Conservation (phyloP, 2,113 vertebrate species). For the Tamias sibiricus region DNA sequence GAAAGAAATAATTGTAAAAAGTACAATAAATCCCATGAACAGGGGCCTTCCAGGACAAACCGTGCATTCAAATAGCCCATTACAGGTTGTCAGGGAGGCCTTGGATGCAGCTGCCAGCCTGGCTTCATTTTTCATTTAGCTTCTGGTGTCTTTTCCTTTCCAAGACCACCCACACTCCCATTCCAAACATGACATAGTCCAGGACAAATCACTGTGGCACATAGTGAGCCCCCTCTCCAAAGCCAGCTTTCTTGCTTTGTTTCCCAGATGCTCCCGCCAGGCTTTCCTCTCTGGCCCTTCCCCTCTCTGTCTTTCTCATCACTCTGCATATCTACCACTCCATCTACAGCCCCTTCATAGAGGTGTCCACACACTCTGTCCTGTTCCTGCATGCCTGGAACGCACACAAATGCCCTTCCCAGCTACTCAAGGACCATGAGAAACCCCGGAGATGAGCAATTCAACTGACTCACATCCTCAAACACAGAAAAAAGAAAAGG, state of each 20-base stretch:
- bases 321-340: not conserved
- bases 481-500: not conserved
- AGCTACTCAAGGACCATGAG: not conserved
- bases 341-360: not conserved
- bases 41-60: not conserved
- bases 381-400: not conserved
- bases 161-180: not conserved
- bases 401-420: not conserved
- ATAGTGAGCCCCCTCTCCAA: fast-evolving
- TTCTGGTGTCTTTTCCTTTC: not conserved
- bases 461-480: not conserved
- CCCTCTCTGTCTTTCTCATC: not conserved
- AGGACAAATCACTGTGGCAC: not conserved
- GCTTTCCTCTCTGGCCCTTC: not conserved
- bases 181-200: not conserved
- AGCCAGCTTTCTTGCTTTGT: not conserved
- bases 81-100: not conserved
- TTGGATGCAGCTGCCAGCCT: not conserved
- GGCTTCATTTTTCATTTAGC: not conserved
- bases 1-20: not conserved
- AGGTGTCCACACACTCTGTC: not conserved
- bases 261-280: not conserved
- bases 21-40: not conserved
- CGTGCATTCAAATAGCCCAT: not conserved
- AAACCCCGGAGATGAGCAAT: not conserved